Evolutionary conservation across 2,797 vertebrate genomes (phyloP), one percentile per base, ranked within the genome.

Genomic region (Otus scops): DNA sequence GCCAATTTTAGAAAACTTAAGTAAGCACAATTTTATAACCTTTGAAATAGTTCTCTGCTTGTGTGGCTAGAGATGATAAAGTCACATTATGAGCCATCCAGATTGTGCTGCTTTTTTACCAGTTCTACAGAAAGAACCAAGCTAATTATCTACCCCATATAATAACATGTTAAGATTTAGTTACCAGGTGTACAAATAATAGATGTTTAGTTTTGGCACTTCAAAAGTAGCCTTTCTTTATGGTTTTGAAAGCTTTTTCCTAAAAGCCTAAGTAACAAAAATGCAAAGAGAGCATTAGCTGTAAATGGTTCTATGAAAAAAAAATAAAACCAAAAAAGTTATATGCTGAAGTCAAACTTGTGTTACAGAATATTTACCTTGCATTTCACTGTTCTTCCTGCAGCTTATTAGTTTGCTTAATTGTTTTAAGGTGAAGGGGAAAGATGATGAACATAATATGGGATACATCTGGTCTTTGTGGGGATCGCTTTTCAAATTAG

Each of bases 311-410:
- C 13, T 50, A 28, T 43, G 36, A 19, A 10, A 30, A 16, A 8
- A n/a, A 3, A 30, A 16, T 11, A 7, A 6, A 1, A 3, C 4
- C 56, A 64, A 9, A 10, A 12, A 7, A 15, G 26, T 18, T 38
- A 1, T 34, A 20, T 53, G 12, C 18, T 50, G 19, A 85, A 76
- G 47, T 61, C 34, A 88, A 4, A 45, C 1, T 57, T 73, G 0
- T 47, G 14, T 77, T 85, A 54, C 21, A 70, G 51, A 86, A 53
- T 10, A 39, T 38, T 45, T 76, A n/a, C 47, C 57, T 76, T 59
- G 45, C 28, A 77, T 83, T 86, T 84, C 22, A 36, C 36, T 88
- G 24, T 9, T 69, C 56, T 84, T 89, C 13, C 61, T 88, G 50
- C 38, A 67, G 24, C 19, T 80, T 85, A 50, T 65, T 73, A 36